Conservation (phyloP, 2,797 vertebrate genomes). For the Coregonus sp. region DNA sequence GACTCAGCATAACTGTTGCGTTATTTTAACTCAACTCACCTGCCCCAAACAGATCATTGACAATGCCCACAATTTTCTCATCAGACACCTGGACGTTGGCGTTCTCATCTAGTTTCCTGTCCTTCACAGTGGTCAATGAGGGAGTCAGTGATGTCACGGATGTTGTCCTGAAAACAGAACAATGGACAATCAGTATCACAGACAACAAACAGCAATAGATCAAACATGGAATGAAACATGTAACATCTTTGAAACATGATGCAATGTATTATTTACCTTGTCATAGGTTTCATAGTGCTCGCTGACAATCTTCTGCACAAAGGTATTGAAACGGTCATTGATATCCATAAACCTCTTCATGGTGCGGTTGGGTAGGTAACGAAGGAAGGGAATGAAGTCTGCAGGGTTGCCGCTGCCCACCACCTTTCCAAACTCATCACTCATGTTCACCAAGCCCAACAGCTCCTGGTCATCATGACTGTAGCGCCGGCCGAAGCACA, state of each 20-base stretch:
- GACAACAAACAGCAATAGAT: neutral
- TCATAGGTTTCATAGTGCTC: slow-evolving; percentile 85
- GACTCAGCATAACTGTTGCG: neutral
- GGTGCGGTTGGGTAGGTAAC: slow-evolving; percentile 76
- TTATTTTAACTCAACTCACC: slow-evolving; percentile 58
- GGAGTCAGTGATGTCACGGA: slow-evolving; percentile 91
- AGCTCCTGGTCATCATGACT: slow-evolving; percentile 83
- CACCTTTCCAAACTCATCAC: slow-evolving; percentile 80
- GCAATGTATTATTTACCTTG: slow-evolving; percentile 74
- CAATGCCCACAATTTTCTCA: slow-evolving; percentile 80
- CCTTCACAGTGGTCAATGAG: slow-evolving; percentile 89
- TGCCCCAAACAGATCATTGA: slow-evolving; percentile 86
- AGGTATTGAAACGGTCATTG: slow-evolving; percentile 70
- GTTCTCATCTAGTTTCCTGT: slow-evolving; percentile 80
- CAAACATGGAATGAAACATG: neutral
- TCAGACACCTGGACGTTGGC: slow-evolving; percentile 76
- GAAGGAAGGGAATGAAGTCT: slow-evolving; percentile 89
- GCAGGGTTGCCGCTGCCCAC: slow-evolving; percentile 76
- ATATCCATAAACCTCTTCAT: slow-evolving; percentile 78
- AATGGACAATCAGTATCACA: neutral
- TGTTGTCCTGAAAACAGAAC: slow-evolving; percentile 76
- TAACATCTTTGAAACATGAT: neutral
- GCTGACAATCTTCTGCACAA: slow-evolving; percentile 77
- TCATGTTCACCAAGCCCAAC: slow-evolving; percentile 75
- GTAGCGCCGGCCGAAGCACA: slow-evolving; percentile 89